Evolutionary conservation across 2,113 vertebrate genomes (phyloP).

Genomic region (Pyxicephalus adspersus): DNA sequence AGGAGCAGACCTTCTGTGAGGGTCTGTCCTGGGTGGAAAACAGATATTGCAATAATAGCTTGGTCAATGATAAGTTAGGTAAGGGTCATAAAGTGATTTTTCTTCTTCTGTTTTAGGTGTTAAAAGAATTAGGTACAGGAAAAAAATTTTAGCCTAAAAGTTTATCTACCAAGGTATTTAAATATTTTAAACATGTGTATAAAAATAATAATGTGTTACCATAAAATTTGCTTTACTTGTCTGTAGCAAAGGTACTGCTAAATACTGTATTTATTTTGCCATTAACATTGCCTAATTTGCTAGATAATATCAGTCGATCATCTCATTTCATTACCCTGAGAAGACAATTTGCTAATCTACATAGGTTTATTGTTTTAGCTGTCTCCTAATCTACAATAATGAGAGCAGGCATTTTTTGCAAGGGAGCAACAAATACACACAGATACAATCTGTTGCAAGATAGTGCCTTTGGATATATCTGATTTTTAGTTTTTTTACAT

Average conservation of each 20-base stretch:
- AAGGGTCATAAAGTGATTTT: too few species aligned
- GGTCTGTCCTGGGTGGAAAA: too few species aligned
- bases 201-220: conserved; percentile 1
- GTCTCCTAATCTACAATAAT: background rate
- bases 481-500: background rate
- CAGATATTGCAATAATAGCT: too few species aligned
- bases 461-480: background rate
- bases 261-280: background rate
- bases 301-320: background rate
- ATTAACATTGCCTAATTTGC: background rate
- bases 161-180: too few species aligned
- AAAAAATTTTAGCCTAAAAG: too few species aligned
- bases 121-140: too few species aligned
- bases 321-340: background rate
- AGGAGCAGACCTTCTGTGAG: too few species aligned
- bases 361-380: background rate
- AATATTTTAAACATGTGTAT: too few species aligned
- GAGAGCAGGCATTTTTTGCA: background rate
- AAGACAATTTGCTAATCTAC: background rate
- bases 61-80: too few species aligned
- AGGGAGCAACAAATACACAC: background rate
- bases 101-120: too few species aligned
- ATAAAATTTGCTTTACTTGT: conserved; percentile 1
- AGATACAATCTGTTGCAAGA: background rate
- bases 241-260: background rate